Evolutionary conservation across 2,113 vertebrate genomes (phyloP), one percentile per base, ranked within the genome.

Genomic region (Ardeotis arabs): DNA sequence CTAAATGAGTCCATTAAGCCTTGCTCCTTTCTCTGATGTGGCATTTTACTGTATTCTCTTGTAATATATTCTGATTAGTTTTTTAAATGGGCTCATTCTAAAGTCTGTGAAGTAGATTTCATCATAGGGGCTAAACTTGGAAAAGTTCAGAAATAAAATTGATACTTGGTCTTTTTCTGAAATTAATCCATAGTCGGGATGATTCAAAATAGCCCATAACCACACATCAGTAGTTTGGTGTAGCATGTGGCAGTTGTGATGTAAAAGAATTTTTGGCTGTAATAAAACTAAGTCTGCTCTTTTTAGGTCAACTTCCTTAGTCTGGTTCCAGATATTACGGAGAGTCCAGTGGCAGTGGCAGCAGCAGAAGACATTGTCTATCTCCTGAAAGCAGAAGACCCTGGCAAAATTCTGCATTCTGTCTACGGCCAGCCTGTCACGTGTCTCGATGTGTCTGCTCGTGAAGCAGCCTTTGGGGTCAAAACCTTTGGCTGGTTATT

Each of bases 351-450:
- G 96, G 97, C 97, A 1, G 92, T 98, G n/a, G 98, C 98, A 52
- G 97, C 98, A 20, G 99, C 99, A 4, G 98, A 98, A 52, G 99
- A 99, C 31, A 87, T 97, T 3, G 98, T 99, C 11, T 98, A 99
- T 96, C 95, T 99, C 70, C 96, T 99, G 76, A 98, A 98, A 77
- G 98, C 98, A 7, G 98, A 97, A 33, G 98, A 97, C 78, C 96
- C 98, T 16, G 97, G 98, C 50, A 97, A 83, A 72, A 81, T 98
- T 4, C 98, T 99, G 4, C 99, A 99, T 95, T 99, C 98, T 0
- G 98, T 99, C 67, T 99, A 99, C 1, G 99, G 98, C 16, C 99
- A 99, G 53, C 99, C 99, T 0, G 97, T 99, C 45, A 99, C 99
- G 0, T 99, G 99, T 78, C 97, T 99, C 7, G 99, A 99, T 6